Evolutionary conservation across 92 coral and sea anemone genomes (phyloP), one percentile per base, ranked within the genome.

Genomic region (Micromussa lordhowensis): DNA sequence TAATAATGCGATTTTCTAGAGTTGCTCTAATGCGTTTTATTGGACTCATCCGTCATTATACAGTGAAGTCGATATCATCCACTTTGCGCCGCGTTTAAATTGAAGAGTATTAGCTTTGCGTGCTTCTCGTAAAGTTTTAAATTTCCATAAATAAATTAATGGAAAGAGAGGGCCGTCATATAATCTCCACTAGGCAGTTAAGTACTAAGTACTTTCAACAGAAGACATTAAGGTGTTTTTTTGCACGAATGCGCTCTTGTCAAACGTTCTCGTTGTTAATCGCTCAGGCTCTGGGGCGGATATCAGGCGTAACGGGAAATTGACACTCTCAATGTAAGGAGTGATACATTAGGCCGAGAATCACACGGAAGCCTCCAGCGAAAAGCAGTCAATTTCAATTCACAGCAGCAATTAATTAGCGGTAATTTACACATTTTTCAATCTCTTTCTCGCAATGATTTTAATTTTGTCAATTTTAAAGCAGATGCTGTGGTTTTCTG

Each of bases 391-490:
- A 44, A 59, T 40, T 86, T 66, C 89, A 86, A 77, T 77, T 77
- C 63, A 31, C 48, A 4, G 81, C 88, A 21, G 44, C 83, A 51
- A 77, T 86, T 86, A 77, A 86, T 86, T 58, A 86, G 44, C 63
- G 66, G 75, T n/a, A 77, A 68, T 86, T 86, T 59, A 78, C 89
- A 77, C 68, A 78, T 44, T 86, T 86, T 74, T 86, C 83, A 86
- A 86, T 76, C 89, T 76, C 76, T 86, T 86, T 78, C 82, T 77
- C 64, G 71, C 89, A 77, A 38, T 86, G 83, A 76, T 75, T 76
- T 86, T 64, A 86, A 86, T 86, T 77, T 86, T 59, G 76, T 22
- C 82, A 78, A 48, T 84, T 84, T 86, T 80, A 77, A 79, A 86
- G 78, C 82, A 77, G 83, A 86, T 77, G 89, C 88, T 55, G 72